Base-by-base conservation (phyloP, 2,797 vertebrate genomes). In the Tamandua tetradactyla region DNA sequence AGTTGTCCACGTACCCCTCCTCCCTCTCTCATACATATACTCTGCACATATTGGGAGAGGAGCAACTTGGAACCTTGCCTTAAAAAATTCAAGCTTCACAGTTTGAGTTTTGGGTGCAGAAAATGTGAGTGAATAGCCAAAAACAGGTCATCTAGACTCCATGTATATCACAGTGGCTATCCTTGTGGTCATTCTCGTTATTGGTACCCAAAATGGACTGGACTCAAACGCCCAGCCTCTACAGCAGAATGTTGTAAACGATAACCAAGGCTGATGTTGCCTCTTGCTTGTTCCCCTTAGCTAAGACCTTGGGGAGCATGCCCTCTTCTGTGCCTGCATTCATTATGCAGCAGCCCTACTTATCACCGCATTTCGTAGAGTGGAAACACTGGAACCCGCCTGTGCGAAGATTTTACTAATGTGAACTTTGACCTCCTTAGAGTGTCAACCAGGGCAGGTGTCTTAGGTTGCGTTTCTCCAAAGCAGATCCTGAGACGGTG, bases 101-200 rank as follows among this genome's bases (percentile, higher is more conserved):
- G 18, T 87, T 90, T 40, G 64, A n/a, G 40, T 90, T 37, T 82
- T 55, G 47, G 68, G 78, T 81, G 27, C 37, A 76, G 61, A 37
- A 57, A 15, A 64, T 79, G 18, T 84, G 66, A 91, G 44, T 64
- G 40, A 52, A n/a, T 59, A 13, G 47, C 62, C 61, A 49, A 47
- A 82, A 84, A 14, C 62, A 27, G 81, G 42, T 27, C 93, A 64
- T 30, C 78, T 59, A 32, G 13, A 64, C 52, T 80, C 81, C 35
- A 3, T 79, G 23, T 69, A n/a, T 37, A 27, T 62, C n/a, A 62
- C 80, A 13, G 68, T 40, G 91, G 69, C 62, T 40, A 35, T 55
- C 74, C 64, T 80, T 52, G n/a, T 35, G n/a, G 44, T 14, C 69
- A 40, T 47, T 25, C 72, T 40, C 69, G 8, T 20, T 30, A 0